Base-by-base conservation (phyloP, 2,797 vertebrate species). In the Chlorospingus semifuscus region DNA sequence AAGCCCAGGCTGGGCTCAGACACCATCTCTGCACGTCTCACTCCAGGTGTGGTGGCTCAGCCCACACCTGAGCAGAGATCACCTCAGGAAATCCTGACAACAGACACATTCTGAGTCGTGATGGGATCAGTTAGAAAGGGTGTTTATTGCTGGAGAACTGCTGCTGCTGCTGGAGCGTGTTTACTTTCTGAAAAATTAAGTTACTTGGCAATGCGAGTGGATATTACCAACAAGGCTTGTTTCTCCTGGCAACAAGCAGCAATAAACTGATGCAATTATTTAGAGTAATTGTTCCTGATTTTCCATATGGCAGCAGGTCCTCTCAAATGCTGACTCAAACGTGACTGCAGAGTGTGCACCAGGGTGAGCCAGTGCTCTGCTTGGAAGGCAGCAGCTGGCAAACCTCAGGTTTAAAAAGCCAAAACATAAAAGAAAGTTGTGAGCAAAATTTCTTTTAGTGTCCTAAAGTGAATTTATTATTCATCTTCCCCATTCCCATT, bases 171-270 rank as follows among this genome's bases (percentile, higher is more conserved):
- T 41, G 64, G 26, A 41, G 68, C 12, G 0, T 11, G 11, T 70
- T 93, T 57, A 19, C 75, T 59, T 79, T 81, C 77, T 89, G 81
- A 44, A 77, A 78, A 89, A 90, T 52, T 79, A 65, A 79, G 80
- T 91, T 89, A 65, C 89, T 93, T 97, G 95, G 91, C 85, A 93
- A 87, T 53, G 0, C 42, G 39, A 69, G 57, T 49, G 77, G 71
- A 14, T 92, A 47, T 93, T 93, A 74, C 59, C 90, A 94, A 69
- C 80, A 82, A 44, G 78, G 15, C 72, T 69, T 75, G 87, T 95
- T 97, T 94, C 87, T 95, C 95, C 68, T 96, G 95, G 95, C 95
- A 94, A 91, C 95, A 81, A 77, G 56, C 52, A 86, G 74, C 70
- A 87, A 69, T 89, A 70, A 92, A 81, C 66, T 82, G 90, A 85